These are phyloP conservation scores for Scaptomyza polygonia DNA, from an alignment of 2,888 invertebrate species.

Conservation along the genomic window DNA sequence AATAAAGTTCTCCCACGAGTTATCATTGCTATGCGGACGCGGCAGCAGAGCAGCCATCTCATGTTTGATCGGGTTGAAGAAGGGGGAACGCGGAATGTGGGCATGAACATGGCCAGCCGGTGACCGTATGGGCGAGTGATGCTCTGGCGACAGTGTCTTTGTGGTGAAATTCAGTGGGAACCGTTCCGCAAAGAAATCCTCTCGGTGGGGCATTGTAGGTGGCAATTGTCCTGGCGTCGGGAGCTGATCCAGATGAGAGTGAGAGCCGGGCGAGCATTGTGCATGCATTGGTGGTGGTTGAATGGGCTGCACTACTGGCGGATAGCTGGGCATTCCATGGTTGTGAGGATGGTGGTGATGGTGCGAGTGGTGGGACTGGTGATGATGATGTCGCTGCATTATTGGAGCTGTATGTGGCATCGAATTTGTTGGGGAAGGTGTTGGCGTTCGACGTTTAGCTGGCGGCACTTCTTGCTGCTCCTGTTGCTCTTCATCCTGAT, in stretches of 20 bases:
- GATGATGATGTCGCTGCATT: slow-evolving; percentile 33
- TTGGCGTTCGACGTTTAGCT: neutral
- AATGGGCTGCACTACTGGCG: slow-evolving; percentile 83
- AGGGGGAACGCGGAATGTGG: slow-evolving; percentile 83
- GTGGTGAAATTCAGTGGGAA: slow-evolving; percentile 81
- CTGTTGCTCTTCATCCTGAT: slow-evolving; percentile 29
- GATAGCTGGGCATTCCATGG: slow-evolving; percentile 69
- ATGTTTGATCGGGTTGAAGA: slow-evolving; percentile 83
- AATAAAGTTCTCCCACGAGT: slow-evolving; percentile 98
- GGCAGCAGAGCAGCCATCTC: slow-evolving; percentile 86
- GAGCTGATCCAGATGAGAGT: slow-evolving; percentile 79
- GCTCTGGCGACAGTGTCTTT: slow-evolving; percentile 82
- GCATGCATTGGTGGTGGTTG: slow-evolving; percentile 81
- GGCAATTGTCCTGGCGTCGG: slow-evolving; percentile 82
- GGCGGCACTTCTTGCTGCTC: slow-evolving; percentile 7
- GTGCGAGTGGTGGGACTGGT: neutral
- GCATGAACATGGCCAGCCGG: slow-evolving; percentile 76
- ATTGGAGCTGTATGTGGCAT: slow-evolving; percentile 15
- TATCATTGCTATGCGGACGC: slow-evolving; percentile 95
- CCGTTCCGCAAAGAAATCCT: slow-evolving; percentile 82
- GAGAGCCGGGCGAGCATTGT: slow-evolving; percentile 85
- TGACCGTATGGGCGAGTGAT: slow-evolving; percentile 83
- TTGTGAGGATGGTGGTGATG: neutral
- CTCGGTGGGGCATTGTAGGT: slow-evolving; percentile 81
- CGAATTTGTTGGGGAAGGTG: slow-evolving; percentile 31